Base-by-base conservation (phyloP, 2,797 vertebrate species). In the Arrhamphus sclerolepis region DNA sequence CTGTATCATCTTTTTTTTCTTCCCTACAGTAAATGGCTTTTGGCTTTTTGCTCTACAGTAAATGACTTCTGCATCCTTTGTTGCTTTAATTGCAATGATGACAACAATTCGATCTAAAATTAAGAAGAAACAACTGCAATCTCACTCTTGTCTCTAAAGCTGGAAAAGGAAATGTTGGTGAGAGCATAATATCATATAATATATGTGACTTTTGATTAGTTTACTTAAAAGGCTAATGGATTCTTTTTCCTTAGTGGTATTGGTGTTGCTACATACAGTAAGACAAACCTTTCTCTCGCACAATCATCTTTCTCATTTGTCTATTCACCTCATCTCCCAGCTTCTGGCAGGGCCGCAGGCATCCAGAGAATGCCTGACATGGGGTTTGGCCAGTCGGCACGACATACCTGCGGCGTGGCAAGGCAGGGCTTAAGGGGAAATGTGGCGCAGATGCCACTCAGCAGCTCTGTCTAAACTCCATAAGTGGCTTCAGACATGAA, bases 401-500 rank as follows among this genome's bases (percentile, higher is more conserved):
- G 80, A 75, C 91, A 93, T 92, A 91, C 91, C 90, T 85, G 78
- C 56, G 19, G 69, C 63, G 47, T 77, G 79, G 80, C 83, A 83
- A 68, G 81, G 75, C 77, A 75, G 65, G 79, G 78, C 77, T 80
- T 75, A 54, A 63, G 79, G 77, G 72, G 76, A 77, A 82, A 73
- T 64, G 74, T 82, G 82, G 82, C 62, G 78, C 79, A 85, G 83
- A 86, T 89, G 87, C 86, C 86, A 84, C 85, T 89, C 87, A 83
- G 78, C 77, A 62, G 67, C 79, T 77, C 80, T 38, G 82, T 91
- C 88, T 90, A 79, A 90, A 89, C 86, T 90, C 68, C 58, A 84
- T 89, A 90, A 91, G 89, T 87, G 82, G 78, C 73, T 80, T 89
- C 89, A 91, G 89, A 92, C 79, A 80, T 80, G 86, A 82, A 72